Evolutionary conservation across 1,140 invertebrate species (phyloP), one percentile per base, ranked within the genome.

Genomic region (Calycopis cecrops): DNA sequence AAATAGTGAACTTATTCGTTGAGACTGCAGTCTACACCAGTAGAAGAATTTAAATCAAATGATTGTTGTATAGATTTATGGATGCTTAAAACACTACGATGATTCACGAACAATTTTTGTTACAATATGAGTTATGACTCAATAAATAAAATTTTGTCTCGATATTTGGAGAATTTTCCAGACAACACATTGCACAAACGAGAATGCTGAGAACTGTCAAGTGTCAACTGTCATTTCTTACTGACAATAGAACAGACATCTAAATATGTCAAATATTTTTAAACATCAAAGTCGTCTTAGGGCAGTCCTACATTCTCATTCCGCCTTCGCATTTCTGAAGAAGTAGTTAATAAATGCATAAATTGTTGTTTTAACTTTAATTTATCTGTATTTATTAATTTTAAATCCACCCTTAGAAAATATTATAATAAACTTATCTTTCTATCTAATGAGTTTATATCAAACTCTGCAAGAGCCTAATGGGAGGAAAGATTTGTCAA

Each of bases 141-240:
- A 35, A 44, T 9, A 35, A 42, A 11, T 42, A 52, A 4, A 53
- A 35, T 12, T 44, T 53, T 48, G 48, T 58, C 55, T 56, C 52
- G 63, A 61, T 58, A 37, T 42, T 58, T 35, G 17, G 34, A 52
- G 59, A 60, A 66, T 42, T 50, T 57, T 57, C 60, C 18, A 57
- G 57, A 52, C 16, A 17, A 9, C 6, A 35, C 33, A 6, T 50
- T 9, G 17, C 17, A 9, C 11, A 21, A 21, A 40, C 11, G 14
- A 35, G 34, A 38, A 9, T 12, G 1, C 6, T 54, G 40, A 47
- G 4, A 47, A 16, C 1, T 17, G 21, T 16, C 35, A 40, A 28
- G 1, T 52, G 50, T 12, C 38, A 53, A 12, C 37, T 37, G 12
- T 3, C 42, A 47, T 6, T 17, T 35, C n/a, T n/a, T n/a, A n/a